Evolutionary conservation across 1,140 invertebrate genomes (phyloP).

Genomic region (Formica exsecta): DNA sequence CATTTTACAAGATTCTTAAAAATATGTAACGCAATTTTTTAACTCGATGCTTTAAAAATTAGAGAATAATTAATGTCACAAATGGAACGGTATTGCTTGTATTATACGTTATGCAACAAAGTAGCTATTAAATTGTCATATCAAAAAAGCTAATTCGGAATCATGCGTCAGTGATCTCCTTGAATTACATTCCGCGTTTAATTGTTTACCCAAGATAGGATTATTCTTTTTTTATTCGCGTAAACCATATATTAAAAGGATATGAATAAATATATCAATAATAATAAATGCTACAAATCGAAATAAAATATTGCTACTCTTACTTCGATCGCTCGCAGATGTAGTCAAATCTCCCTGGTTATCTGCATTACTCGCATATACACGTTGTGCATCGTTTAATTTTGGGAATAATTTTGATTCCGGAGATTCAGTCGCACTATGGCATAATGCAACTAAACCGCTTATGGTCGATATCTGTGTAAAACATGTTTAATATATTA

Average conservation of each 20-base stretch:
- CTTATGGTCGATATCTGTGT: conserved; percentile 65
- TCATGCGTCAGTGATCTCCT: conserved; percentile 44
- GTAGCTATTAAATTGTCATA: conserved; percentile 49
- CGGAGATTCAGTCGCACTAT: conserved; percentile 55
- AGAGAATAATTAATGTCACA: conserved; percentile 40
- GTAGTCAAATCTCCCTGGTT: conserved; percentile 70
- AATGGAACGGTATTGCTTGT: background rate
- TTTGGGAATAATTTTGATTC: conserved; percentile 68
- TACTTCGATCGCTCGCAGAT: conserved; percentile 78
- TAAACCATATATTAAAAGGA: background rate
- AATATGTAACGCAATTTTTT: background rate
- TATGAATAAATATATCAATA: background rate
- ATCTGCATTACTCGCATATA: background rate
- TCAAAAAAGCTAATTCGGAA: conserved; percentile 27
- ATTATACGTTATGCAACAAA: conserved; percentile 25
- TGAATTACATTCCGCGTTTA: conserved; percentile 11
- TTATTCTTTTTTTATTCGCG: conserved; percentile 5
- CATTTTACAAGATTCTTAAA: background rate
- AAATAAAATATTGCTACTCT: conserved; percentile 40
- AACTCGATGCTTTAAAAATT: background rate
- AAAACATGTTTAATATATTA: background rate
- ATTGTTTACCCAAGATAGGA: conserved; percentile 8
- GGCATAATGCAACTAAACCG: conserved; percentile 63
- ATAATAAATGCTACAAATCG: background rate
- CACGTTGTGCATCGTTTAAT: conserved; percentile 52